These are phyloP conservation scores for Nomada ruficornis DNA, from an alignment of 2,888 invertebrate species.

Conservation along the genomic window DNA sequence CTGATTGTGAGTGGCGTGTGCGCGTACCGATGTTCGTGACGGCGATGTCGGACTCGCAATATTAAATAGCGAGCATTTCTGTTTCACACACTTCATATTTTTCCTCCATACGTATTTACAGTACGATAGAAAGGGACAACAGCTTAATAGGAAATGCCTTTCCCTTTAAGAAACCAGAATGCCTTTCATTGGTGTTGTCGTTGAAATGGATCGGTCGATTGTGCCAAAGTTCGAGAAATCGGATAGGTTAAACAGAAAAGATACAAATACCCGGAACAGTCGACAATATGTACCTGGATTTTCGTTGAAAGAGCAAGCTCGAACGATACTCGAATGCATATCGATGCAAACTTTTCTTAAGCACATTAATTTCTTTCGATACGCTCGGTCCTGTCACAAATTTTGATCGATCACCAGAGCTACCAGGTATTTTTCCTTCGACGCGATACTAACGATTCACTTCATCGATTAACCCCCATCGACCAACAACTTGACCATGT, in stretches of 20 bases:
- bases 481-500: constrained; percentile 53
- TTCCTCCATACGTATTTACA: not conserved
- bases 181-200: not conserved
- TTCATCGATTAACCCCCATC: constrained; percentile 60
- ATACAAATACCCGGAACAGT: not conserved
- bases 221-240: no score
- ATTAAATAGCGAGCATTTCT: no score
- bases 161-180: not conserved
- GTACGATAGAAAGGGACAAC: no score
- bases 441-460: constrained; percentile 33
- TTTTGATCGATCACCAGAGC: constrained; percentile 32
- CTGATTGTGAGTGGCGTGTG: no score
- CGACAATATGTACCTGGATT: not conserved
- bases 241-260: not conserved
- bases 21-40: no score
- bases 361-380: not conserved
- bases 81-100: not conserved
- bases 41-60: no score
- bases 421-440: constrained; percentile 64
- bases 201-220: no score
- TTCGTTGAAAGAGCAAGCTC: not conserved
- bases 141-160: not conserved
- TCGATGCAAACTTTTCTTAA: not conserved
- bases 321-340: not conserved
- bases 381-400: not conserved